A percentile compares a stretch with the other conserved stretches of the same genome.
These are phyloP conservation scores for Enteromius trimaculatus DNA, from an alignment of 2,797 vertebrate species.

Conservation along the genomic window DNA sequence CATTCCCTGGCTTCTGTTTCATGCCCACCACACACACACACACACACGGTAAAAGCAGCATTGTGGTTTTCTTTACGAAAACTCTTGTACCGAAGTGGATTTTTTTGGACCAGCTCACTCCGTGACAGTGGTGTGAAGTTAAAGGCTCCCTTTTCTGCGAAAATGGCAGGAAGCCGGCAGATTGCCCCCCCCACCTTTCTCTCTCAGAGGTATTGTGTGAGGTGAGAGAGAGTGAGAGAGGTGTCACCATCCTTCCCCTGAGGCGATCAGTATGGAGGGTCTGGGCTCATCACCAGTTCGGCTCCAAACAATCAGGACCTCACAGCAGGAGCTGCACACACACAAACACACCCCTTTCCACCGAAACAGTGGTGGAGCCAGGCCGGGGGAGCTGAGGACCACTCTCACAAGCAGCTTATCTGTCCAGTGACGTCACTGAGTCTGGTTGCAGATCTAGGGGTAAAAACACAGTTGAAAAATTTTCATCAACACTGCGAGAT, in stretches of 20 bases:
- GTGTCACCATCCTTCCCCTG: slow-evolving; percentile 47
- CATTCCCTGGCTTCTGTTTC: slow-evolving; percentile 49
- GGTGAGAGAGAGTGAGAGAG: slow-evolving; percentile 41
- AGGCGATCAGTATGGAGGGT: slow-evolving; percentile 42
- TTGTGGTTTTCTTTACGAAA: slow-evolving; percentile 46
- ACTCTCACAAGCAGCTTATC: slow-evolving; percentile 14
- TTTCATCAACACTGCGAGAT: background rate
- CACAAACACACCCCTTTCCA: slow-evolving; percentile 26
- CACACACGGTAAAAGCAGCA: slow-evolving; percentile 22
- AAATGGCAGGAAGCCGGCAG: slow-evolving; percentile 55
- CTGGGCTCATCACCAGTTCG: slow-evolving; percentile 52
- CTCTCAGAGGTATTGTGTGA: slow-evolving; percentile 46
- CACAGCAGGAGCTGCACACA: slow-evolving; percentile 39
- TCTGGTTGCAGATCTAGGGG: background rate
- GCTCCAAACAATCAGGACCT: slow-evolving; percentile 52
- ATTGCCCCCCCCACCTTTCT: background rate
- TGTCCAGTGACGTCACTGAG: background rate
- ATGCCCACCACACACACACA: slow-evolving; percentile 39
- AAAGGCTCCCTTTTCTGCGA: slow-evolving; percentile 50
- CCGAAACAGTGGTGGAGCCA: background rate
- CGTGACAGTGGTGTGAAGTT: slow-evolving; percentile 46
- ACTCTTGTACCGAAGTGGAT: slow-evolving; percentile 50
- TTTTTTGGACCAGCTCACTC: slow-evolving; percentile 48
- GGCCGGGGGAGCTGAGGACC: slow-evolving; percentile 1
- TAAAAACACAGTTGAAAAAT: background rate